Evolutionary conservation across 35 echinoderm and acorn worm genomes (phyloP).

Genomic region (Lytechinus variegatus): DNA sequence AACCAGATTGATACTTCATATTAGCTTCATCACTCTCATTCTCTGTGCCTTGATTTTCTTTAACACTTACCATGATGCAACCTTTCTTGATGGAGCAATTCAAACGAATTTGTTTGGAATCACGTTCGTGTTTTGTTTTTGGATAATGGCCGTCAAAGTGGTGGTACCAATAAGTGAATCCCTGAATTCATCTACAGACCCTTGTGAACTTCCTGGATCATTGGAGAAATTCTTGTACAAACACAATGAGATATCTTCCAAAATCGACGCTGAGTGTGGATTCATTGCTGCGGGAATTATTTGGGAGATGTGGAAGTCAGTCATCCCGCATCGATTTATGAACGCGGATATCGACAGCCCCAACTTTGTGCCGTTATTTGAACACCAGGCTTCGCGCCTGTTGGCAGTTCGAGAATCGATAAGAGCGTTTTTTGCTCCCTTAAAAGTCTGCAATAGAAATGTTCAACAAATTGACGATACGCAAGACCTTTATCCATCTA

Average conservation of each 20-base stretch:
- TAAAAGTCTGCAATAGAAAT: not conserved
- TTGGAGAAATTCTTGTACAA: not conserved
- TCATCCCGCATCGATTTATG: not conserved
- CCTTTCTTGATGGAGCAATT: not conserved
- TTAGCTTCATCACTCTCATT: not conserved
- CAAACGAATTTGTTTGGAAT: not conserved
- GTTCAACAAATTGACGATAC: not conserved
- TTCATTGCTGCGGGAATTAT: not conserved
- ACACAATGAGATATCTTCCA: not conserved
- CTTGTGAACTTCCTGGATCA: not conserved
- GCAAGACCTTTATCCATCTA: not conserved
- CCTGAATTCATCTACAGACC: not conserved
- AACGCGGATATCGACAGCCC: not conserved
- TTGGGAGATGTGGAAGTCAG: not conserved
- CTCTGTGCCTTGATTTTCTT: not conserved
- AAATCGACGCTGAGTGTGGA: not conserved
- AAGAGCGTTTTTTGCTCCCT: not conserved
- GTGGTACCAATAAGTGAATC: not conserved
- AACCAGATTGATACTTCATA: not conserved
- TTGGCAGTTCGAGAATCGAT: not conserved
- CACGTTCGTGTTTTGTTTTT: not conserved
- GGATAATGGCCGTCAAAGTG: not conserved
- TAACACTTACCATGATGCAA: not conserved
- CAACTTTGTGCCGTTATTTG: not conserved
- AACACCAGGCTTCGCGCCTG: not conserved